Evolutionary conservation across 2,113 vertebrate genomes (phyloP), one percentile per base, ranked within the genome.

Genomic region (Poeciliopsis occidentalis): DNA sequence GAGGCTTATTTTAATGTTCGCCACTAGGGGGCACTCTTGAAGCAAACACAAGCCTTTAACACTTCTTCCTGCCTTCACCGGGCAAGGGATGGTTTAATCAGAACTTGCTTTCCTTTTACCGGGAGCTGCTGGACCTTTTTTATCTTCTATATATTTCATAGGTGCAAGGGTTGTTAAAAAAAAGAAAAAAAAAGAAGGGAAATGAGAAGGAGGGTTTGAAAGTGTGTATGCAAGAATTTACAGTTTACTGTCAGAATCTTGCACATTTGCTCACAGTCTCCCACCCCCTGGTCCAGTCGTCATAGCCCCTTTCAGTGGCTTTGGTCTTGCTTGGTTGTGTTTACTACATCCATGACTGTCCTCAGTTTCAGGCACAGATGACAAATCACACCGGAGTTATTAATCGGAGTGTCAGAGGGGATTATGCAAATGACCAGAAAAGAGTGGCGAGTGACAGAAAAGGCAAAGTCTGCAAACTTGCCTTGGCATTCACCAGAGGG

Each of bases 21-120:
- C 92, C 94, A 93, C 92, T 91, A 64, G 94, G 87, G 90, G 93
- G 93, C 94, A 93, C 89, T 95, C 87, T 95, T 95, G 94, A 93
- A 86, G 82, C 86, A 92, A 89, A 79, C 44, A 91, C 81, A 60
- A 71, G 22, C 32, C 61, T 60, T 51, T 4, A 22, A 67, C 62
- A 4, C 24, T 26, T 75, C 44, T 70, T 73, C 73, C 73, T 60
- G 64, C 60, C 60, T 66, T 30, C 34, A 60, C 24, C 74, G 71
- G 78, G 63, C 72, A 89, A 67, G 71, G 27, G 78, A 41, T 5
- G 37, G 65, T 83, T 90, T 78, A 82, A 87, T 79, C 62, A 75
- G 41, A 68, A 69, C 71, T 71, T 73, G 47, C 73, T 69, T 69
- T 75, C 89, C 79, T 84, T 75, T 81, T 87, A 71, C 62, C 67